Evolutionary conservation across 92 coral and sea anemone species (phyloP).

Genomic region (Scolanthus callimorphus): DNA sequence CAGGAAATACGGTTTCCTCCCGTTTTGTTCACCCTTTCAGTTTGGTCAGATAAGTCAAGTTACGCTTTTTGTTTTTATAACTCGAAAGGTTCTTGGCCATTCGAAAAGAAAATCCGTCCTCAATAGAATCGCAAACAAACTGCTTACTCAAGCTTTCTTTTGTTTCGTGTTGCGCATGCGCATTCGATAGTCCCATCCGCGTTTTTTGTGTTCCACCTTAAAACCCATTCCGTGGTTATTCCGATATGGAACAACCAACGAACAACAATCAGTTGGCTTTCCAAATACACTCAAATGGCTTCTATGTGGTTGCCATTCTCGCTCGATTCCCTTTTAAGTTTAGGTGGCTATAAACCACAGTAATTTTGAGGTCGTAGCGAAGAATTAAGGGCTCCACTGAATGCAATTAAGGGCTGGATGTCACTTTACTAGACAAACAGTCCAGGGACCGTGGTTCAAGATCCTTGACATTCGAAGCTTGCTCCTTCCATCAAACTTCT

Average conservation of each 20-base stretch:
- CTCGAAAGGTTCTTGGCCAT: too few species aligned
- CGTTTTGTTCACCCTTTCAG: conserved; percentile 20
- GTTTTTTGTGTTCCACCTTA: too few species aligned
- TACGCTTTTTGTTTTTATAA: background rate
- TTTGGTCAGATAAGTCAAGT: background rate
- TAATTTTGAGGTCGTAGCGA: background rate
- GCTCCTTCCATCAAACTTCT: conserved; percentile 34
- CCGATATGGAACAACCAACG: too few species aligned
- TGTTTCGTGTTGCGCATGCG: too few species aligned
- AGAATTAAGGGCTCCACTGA: background rate
- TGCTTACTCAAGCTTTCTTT: too few species aligned
- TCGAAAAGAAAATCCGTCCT: too few species aligned
- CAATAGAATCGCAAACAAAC: too few species aligned
- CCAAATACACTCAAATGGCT: conserved; percentile 1
- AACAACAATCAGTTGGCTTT: conserved; percentile 4
- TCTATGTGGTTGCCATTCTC: background rate
- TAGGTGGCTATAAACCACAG: background rate
- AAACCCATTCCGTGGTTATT: too few species aligned
- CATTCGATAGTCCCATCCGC: too few species aligned
- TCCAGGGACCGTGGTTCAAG: background rate
- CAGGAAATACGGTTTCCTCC: conserved; percentile 19
- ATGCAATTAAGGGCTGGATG: conserved; percentile 2
- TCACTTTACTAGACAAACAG: conserved; percentile 4
- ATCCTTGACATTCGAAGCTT: conserved; percentile 15
- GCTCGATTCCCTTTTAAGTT: background rate